Evolutionary conservation across 2,797 vertebrate species (phyloP).

Genomic region (Ptychadena robeensis): DNA sequence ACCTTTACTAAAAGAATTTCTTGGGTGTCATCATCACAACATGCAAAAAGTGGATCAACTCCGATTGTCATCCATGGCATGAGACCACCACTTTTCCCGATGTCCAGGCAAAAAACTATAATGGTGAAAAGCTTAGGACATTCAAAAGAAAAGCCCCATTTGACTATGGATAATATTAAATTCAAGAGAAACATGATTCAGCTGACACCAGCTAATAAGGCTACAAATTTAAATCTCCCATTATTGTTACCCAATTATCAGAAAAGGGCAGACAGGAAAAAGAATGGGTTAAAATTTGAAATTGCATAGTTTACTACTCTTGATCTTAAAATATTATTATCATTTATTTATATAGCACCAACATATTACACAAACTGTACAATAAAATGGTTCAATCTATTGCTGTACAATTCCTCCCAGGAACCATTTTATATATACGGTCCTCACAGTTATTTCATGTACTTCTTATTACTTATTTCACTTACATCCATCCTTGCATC

Average conservation of each 20-base stretch:
- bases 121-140: slow-evolving; percentile 75
- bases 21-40: slow-evolving; percentile 72
- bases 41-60: slow-evolving; percentile 65
- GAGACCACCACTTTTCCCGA: slow-evolving; percentile 73
- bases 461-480: too few relatives aligned
- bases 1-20: slow-evolving; percentile 74
- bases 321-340: background rate
- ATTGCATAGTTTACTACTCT: slow-evolving; percentile 66
- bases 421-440: too few relatives aligned
- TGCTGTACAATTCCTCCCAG: too few relatives aligned
- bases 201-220: slow-evolving; percentile 71
- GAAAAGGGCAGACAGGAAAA: slow-evolving; percentile 74
- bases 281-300: slow-evolving; percentile 76
- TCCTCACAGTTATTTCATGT: too few relatives aligned
- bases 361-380: too few relatives aligned
- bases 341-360: too few relatives aligned
- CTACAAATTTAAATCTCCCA: slow-evolving; percentile 78
- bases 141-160: slow-evolving; percentile 74
- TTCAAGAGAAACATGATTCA: slow-evolving; percentile 78
- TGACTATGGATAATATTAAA: slow-evolving; percentile 65
- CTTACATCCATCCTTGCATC: too few relatives aligned
- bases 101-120: slow-evolving; percentile 74
- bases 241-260: slow-evolving; percentile 75
- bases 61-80: slow-evolving; percentile 72
- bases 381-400: too few relatives aligned